Base-by-base conservation (phyloP, 2,888 invertebrate genomes). In the Alloplasta piceator region DNA sequence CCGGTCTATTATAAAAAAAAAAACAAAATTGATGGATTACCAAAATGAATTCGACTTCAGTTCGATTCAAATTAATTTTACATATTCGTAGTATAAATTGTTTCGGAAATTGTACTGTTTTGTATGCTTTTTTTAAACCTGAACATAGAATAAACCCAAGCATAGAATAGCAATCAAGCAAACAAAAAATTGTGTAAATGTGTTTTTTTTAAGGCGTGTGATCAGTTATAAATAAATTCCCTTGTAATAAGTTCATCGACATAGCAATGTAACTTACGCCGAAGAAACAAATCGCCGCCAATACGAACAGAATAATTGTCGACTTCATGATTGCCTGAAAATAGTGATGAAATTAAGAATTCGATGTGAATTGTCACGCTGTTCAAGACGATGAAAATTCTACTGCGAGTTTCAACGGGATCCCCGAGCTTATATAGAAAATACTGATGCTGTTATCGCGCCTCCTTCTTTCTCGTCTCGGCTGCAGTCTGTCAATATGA, bases 311-410 rank as follows among this genome's bases (percentile, higher is more conserved):
- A n/a, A 61, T 61, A 5, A 52, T 43, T 9, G 68, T 10, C 10
- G 43, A 43, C 52, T 75, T 75, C 75, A 75, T 75, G 38, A 55
- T 75, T 36, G 38, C 36, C 14, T 52, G 7, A 14, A n/a, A 14
- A 52, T 5, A 52, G 14, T 6, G 16, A 3, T 6, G 14, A 52
- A 14, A 52, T 16, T 52, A 6, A 7, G 1, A 26, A 16, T 52
- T 14, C 52, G 14, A 39, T 60, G 7, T 7, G 7, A 39, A 14
- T 66, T 26, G 38, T 14, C 12, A 1, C 12, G 36, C 7, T 4
- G 5, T 36, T 7, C 26, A 36, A 16, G 4, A 46, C 56, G 48
- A 14, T 9, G 46, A 68, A 14, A 26, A 39, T 10, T 12, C 5
- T 43, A 41, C 9, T 60, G 9, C 52, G 14, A 6, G 12, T 36